These are phyloP conservation scores for Sinella curviseta DNA, from an alignment of 1,140 invertebrate genomes.

Conservation along the genomic window DNA sequence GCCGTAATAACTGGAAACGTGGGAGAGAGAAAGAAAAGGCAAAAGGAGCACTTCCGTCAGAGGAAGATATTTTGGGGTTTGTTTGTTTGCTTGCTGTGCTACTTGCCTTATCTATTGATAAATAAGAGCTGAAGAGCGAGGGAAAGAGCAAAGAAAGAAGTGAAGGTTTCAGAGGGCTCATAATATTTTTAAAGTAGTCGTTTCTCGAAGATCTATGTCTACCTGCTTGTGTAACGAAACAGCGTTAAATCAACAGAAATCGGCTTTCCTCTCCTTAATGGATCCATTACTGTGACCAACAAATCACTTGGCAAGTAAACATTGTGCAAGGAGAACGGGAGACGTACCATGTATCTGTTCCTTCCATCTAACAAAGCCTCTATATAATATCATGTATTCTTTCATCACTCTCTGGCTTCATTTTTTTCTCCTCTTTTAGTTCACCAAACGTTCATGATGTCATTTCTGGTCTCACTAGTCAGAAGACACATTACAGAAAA, in stretches of 20 bases:
- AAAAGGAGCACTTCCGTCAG: not conserved
- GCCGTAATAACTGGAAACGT: not conserved
- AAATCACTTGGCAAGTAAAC: constrained; percentile 26
- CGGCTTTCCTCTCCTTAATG: constrained; percentile 28
- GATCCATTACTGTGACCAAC: constrained; percentile 30
- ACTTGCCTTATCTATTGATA: constrained; percentile 13
- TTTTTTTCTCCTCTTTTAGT: not conserved
- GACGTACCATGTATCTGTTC: not conserved
- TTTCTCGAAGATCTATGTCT: constrained; percentile 22
- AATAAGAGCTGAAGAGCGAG: not conserved
- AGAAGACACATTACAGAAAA: too few relatives aligned
- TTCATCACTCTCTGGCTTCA: not conserved
- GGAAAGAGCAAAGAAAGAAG: not conserved
- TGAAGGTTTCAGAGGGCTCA: not conserved
- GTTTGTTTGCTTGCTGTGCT: not conserved
- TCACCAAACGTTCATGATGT: not conserved
- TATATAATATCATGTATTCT: not conserved
- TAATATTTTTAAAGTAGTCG: constrained; percentile 28
- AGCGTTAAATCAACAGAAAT: constrained; percentile 29
- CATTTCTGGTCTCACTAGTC: not conserved
- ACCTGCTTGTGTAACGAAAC: constrained; percentile 19
- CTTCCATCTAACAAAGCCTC: not conserved
- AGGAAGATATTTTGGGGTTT: constrained; percentile 16
- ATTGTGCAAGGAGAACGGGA: not conserved
- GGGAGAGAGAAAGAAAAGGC: not conserved